Conservation (phyloP, 2,113 vertebrate species). For the Xenopus borealis region DNA sequence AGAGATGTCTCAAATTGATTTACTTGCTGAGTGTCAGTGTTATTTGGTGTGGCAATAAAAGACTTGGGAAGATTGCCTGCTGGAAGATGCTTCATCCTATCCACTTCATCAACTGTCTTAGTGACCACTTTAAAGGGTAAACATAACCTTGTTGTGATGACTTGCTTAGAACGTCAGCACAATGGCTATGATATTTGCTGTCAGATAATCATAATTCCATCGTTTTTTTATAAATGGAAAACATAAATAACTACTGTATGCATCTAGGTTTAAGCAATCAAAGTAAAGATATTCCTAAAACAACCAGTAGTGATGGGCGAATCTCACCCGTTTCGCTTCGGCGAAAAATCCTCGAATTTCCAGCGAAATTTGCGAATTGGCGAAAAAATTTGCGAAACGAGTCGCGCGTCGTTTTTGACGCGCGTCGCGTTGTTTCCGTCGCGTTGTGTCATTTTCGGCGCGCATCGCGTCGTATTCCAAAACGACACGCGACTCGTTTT, state of each 20-base stretch:
- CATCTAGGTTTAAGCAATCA: neutral
- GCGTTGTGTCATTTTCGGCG: too few species aligned
- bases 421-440: too few species aligned
- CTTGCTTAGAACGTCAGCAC: slow-evolving; percentile 4
- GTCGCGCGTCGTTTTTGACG: too few species aligned
- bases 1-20: slow-evolving; percentile 4
- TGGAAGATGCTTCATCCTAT: neutral
- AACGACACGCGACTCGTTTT: too few species aligned
- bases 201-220: neutral
- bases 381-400: too few species aligned
- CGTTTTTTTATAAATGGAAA: neutral
- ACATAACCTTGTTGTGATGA: neutral
- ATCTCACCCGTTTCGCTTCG: too few species aligned
- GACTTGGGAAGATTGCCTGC: neutral
- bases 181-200: neutral
- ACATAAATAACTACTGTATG: neutral
- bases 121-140: neutral
- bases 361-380: too few species aligned
- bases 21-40: neutral
- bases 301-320: too few species aligned
- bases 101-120: slow-evolving; percentile 3
- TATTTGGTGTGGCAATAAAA: slow-evolving; percentile 5
- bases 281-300: neutral
- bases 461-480: too few species aligned
- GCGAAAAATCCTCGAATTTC: too few species aligned